These are phyloP conservation scores for Myotis pilosus DNA, from an alignment of 2,797 vertebrate genomes.

Conservation along the genomic window DNA sequence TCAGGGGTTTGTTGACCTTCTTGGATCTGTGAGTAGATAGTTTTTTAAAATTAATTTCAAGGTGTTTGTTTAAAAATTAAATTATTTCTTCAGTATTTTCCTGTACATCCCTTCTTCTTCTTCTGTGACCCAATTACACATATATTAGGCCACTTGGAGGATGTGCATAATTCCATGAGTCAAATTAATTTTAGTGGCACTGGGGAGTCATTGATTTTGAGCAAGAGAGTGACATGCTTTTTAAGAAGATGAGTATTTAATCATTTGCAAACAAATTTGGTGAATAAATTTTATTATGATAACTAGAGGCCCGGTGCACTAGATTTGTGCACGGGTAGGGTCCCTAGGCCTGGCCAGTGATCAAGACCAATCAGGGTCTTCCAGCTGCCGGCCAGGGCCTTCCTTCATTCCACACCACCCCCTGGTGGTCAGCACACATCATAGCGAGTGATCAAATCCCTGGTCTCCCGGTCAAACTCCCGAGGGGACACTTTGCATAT, in stretches of 20 bases:
- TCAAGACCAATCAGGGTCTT: too few relatives aligned
- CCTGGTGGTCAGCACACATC: too few relatives aligned
- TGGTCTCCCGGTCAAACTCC: too few relatives aligned
- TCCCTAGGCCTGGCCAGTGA: too few relatives aligned
- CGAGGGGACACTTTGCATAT: too few relatives aligned
- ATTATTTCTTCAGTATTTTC: background rate
- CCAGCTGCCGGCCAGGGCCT: accelerated
- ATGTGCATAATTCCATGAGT: background rate
- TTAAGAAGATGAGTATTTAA: background rate
- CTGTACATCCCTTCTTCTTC: background rate
- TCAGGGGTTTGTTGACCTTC: background rate
- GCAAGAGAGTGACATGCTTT: background rate
- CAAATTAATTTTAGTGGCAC: background rate
- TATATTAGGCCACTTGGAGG: background rate
- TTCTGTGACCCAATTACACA: background rate
- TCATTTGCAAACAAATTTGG: background rate
- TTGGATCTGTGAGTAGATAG: background rate
- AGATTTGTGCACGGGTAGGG: too few relatives aligned
- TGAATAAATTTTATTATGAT: too few relatives aligned
- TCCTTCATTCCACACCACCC: too few relatives aligned
- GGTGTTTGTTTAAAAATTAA: background rate
- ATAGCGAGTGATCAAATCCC: too few relatives aligned
- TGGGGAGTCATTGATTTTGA: background rate
- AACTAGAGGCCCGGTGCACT: too few relatives aligned
- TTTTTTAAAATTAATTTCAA: background rate